These are phyloP conservation scores for Xenentodon cancila DNA, from an alignment of 2,797 vertebrate genomes.

Conservation along the genomic window DNA sequence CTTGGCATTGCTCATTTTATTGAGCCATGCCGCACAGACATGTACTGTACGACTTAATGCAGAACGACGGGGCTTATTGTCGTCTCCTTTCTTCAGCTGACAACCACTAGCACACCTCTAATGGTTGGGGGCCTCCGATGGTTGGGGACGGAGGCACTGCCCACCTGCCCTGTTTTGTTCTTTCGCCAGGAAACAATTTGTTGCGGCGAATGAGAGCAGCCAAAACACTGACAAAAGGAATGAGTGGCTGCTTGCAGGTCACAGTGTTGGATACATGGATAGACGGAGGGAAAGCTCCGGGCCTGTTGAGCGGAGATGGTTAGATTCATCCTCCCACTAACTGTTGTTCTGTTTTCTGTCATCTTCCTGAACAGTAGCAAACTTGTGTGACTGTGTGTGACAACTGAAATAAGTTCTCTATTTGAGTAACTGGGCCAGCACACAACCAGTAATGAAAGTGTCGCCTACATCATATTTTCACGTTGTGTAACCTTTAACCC, in stretches of 20 bases:
- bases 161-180: conserved; percentile 37
- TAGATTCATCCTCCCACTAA: conserved; percentile 40
- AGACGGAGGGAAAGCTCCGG: conserved; percentile 18
- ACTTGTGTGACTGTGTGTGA: conserved; percentile 25
- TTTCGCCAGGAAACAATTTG: conserved; percentile 66
- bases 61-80: conserved; percentile 58
- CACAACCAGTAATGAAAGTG: conserved; percentile 45
- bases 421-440: conserved; percentile 29
- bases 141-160: conserved; percentile 30
- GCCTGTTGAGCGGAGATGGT: conserved; percentile 23
- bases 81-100: conserved; percentile 50
- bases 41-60: conserved; percentile 47
- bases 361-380: conserved; percentile 47
- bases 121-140: conserved; percentile 53
- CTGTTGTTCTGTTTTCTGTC: conserved; percentile 26
- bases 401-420: conserved; percentile 27
- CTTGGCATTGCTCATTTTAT: conserved; percentile 48
- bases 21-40: conserved; percentile 52
- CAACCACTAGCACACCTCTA: conserved; percentile 64
- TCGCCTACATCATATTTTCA: conserved; percentile 35
- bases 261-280: conserved; percentile 31
- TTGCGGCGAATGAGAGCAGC: conserved; percentile 47
- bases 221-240: conserved; percentile 49
- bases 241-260: conserved; percentile 48
- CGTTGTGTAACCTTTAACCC: conserved; percentile 53